Evolutionary conservation across 2,888 invertebrate genomes (phyloP), one percentile per base, ranked within the genome.

Genomic region (Cistogaster globosa): DNA sequence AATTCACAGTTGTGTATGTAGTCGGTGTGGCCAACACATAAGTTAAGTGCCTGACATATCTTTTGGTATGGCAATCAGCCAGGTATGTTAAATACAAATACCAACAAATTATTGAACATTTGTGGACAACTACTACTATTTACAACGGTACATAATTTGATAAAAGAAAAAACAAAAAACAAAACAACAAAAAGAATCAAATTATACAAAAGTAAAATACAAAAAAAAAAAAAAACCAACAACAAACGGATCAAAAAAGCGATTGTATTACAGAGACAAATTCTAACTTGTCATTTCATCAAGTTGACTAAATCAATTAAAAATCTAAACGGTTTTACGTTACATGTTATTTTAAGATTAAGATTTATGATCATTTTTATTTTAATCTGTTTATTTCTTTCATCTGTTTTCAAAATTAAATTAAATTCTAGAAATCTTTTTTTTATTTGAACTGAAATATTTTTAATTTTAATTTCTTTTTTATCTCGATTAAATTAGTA

Each of bases 131-230:
- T 48, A 38, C 75, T 57, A 60, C 60, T 53, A 71, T 76, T 75
- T 80, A 38, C 75, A 84, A 84, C 84, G 84, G 84, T 79, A 79
- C 84, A 84, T 84, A 80, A 84, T 84, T 84, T 71, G 79, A 12
- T 42, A 12, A 42, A 42, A 42, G 12, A 32, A 32, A 8, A 32
- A 32, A 32, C 2, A 32, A 32, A 32, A 32, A 4, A 32, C 8
- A 32, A 26, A 32, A 32, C 42, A 42, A 4, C 42, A 42, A 12
- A 42, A 12, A 11, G 42, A 12, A 65, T 38, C 69, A 63, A 76
- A 68, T 58, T 63, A 68, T 36, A 65, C n/a, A 55, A 76, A 62
- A 60, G 20, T 26, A 32, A 67, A 51, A 38, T 51, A 68, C 20
- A 63, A 51, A 2, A 26, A 26, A 26, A 26, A n/a, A n/a, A n/a